These are phyloP conservation scores for Lamellibrachia luymesi DNA, from an alignment of 1,140 invertebrate species.

Conservation along the genomic window DNA sequence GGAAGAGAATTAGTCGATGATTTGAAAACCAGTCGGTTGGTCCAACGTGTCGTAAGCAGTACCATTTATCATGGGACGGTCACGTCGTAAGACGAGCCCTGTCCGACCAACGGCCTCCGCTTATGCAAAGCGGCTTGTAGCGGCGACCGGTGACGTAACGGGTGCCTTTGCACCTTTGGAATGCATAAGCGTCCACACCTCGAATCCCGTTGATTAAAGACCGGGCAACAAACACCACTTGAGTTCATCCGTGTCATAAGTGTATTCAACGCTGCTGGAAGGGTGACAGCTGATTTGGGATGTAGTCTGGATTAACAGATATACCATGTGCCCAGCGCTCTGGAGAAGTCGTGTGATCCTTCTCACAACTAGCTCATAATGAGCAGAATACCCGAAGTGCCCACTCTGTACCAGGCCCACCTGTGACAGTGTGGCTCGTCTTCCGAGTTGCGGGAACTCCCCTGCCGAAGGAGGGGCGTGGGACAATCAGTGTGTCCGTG, in stretches of 20 bases:
- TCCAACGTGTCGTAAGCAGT: not conserved
- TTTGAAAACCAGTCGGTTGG: not conserved
- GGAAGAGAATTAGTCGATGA: not conserved
- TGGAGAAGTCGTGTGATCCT: not conserved
- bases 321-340: not conserved
- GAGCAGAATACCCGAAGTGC: not conserved
- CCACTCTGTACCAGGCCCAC: not conserved
- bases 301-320: not conserved
- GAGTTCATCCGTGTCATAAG: not conserved
- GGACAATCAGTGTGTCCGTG: not conserved
- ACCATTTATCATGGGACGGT: not conserved
- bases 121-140: not conserved
- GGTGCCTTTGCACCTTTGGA: not conserved
- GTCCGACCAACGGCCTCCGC: not conserved
- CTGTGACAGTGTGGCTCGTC: not conserved
- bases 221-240: not conserved
- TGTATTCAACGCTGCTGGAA: too few species aligned
- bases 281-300: not conserved
- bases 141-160: not conserved
- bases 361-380: not conserved
- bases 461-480: not conserved
- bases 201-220: not conserved
- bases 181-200: not conserved
- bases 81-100: too few species aligned
- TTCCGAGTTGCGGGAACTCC: not conserved